Evolutionary conservation across 2,888 invertebrate species (phyloP).

Genomic region (Tetrapedia diversipes): DNA sequence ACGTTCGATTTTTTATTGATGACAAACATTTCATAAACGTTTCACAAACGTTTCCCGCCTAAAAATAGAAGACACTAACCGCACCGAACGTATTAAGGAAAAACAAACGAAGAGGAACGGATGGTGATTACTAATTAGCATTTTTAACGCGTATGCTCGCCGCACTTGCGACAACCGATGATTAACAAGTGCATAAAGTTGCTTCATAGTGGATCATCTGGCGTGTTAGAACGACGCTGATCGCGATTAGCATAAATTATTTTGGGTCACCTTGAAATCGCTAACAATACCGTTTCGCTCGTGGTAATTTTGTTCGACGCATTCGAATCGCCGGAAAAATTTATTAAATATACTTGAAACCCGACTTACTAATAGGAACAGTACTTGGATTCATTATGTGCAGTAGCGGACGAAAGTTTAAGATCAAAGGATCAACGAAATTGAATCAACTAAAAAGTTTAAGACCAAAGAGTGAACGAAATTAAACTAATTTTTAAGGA

Average conservation of each 20-base stretch:
- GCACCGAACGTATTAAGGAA: not conserved
- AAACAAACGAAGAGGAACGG: constrained; percentile 4
- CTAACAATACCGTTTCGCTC: too few species aligned
- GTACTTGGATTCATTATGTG: too few species aligned
- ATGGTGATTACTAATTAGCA: constrained; percentile 27
- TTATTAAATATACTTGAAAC: too few species aligned
- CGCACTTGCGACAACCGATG: not conserved
- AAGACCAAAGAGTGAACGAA: too few species aligned
- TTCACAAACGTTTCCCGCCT: not conserved
- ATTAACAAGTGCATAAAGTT: constrained; percentile 13
- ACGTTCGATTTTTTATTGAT: not conserved
- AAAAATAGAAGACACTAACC: not conserved
- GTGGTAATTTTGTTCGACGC: not conserved
- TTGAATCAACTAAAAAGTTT: too few species aligned
- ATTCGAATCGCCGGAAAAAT: too few species aligned
- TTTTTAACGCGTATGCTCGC: constrained; percentile 18
- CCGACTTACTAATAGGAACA: too few species aligned
- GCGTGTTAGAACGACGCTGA: not conserved
- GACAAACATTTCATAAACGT: too few species aligned
- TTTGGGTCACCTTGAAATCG: too few species aligned
- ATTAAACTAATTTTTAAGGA: too few species aligned
- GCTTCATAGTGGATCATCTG: not conserved
- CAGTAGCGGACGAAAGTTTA: too few species aligned
- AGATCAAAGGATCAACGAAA: too few species aligned
- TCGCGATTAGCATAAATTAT: constrained; percentile 31